These are phyloP conservation scores for Perca schrenkii DNA, from an alignment of 2,113 vertebrate genomes.

Conservation along the genomic window DNA sequence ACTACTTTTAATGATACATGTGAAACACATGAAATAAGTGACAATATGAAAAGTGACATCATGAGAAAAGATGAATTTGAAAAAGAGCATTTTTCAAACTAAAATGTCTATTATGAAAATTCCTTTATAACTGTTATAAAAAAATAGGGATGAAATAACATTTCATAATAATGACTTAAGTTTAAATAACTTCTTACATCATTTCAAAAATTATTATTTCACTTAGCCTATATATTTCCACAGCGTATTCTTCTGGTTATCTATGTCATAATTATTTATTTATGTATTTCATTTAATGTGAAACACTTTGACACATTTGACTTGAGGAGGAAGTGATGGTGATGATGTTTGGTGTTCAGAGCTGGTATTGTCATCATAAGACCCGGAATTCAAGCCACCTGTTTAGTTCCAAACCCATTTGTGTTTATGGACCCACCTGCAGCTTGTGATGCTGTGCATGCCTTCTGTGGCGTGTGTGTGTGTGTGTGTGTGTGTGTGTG, in stretches of 20 bases:
- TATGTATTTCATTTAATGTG: not conserved
- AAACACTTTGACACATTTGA: not conserved
- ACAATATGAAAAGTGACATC: not conserved
- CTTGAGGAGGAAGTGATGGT: not conserved
- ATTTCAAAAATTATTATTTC: not conserved
- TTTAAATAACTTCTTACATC: not conserved
- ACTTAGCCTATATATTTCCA: not conserved
- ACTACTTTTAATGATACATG: not conserved
- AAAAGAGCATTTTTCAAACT: too few relatives aligned
- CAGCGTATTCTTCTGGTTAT: not conserved
- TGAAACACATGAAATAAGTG: too few relatives aligned
- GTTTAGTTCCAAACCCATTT: not conserved
- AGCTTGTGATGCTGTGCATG: constrained; percentile 18
- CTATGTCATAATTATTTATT: not conserved
- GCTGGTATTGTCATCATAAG: not conserved
- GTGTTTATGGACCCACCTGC: constrained; percentile 42
- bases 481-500: constrained; percentile 7
- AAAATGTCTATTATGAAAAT: too few relatives aligned
- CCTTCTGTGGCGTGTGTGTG: not conserved
- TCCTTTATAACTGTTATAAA: not conserved
- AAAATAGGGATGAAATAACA: not conserved
- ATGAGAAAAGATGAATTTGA: not conserved
- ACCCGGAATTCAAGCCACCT: not conserved
- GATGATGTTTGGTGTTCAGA: not conserved
- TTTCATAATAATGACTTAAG: not conserved